phyloP scores from a whole-genome alignment of 2,797 vertebrate species.

The Malacoctenus gilli region DNA sequence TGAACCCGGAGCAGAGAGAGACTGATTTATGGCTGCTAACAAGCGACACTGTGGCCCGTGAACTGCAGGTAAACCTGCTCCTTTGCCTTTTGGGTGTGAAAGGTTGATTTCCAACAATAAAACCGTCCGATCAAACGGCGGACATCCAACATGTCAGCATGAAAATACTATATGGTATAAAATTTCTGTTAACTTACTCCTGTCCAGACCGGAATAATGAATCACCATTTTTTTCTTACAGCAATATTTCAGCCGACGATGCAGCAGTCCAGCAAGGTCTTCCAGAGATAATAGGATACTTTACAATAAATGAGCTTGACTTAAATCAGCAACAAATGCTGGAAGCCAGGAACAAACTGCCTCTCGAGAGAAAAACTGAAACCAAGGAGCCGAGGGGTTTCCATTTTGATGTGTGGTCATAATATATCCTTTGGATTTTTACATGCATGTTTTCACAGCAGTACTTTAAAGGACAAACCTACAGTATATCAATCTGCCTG shows the following conservation, averaged over 20 bases:
- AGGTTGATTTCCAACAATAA: slow-evolving; percentile 37
- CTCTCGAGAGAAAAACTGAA: not conserved
- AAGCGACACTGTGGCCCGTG: slow-evolving; percentile 53
- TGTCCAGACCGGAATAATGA: slow-evolving; percentile 11
- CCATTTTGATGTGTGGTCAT: slow-evolving; percentile 22
- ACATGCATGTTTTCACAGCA: slow-evolving; percentile 3
- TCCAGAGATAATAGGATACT: slow-evolving; percentile 27
- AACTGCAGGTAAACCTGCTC: slow-evolving; percentile 25
- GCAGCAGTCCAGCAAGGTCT: slow-evolving; percentile 4
- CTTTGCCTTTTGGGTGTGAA: slow-evolving; percentile 27
- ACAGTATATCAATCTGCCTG: slow-evolving; percentile 14
- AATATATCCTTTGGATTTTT: slow-evolving; percentile 12
- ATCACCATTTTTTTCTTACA: not conserved
- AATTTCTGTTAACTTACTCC: not conserved
- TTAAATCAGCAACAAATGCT: slow-evolving; percentile 34
- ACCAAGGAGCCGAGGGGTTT: not conserved
- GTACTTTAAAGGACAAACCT: slow-evolving; percentile 5
- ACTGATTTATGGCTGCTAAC: slow-evolving; percentile 67
- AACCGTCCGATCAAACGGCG: slow-evolving; percentile 40
- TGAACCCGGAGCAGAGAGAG: slow-evolving; percentile 28
- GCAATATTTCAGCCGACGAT: slow-evolving; percentile 21
- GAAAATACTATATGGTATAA: slow-evolving; percentile 1
- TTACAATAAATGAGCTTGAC: slow-evolving; percentile 27
- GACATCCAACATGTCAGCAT: slow-evolving; percentile 14
- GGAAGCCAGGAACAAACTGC: not conserved